These are phyloP conservation scores for Rhipidura dahli DNA, from an alignment of 2,113 vertebrate species.

Conservation along the genomic window DNA sequence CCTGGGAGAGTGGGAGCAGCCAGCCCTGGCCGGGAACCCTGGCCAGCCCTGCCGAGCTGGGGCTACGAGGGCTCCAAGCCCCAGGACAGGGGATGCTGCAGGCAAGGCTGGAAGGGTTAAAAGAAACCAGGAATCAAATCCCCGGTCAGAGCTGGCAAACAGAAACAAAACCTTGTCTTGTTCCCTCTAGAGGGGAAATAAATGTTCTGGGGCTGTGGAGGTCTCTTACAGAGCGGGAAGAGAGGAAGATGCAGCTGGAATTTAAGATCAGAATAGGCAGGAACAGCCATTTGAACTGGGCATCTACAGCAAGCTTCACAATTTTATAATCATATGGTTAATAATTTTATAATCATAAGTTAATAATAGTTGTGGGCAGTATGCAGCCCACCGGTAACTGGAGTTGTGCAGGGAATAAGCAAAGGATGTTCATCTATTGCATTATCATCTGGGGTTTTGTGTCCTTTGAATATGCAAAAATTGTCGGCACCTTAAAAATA, in stretches of 20 bases:
- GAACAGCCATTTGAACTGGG: background rate
- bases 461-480: background rate
- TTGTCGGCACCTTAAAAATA: background rate
- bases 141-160: background rate
- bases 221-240: background rate
- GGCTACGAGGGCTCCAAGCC: background rate
- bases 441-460: background rate
- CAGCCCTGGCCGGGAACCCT: background rate
- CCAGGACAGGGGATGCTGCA: background rate
- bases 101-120: background rate
- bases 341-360: background rate
- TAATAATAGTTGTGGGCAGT: background rate
- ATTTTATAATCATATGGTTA: background rate
- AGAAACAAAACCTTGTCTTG: background rate
- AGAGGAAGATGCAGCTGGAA: background rate
- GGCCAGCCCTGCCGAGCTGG: background rate
- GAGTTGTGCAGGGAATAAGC: background rate
- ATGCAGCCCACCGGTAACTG: background rate
- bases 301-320: background rate
- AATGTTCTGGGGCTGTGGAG: background rate
- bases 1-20: background rate
- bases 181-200: background rate
- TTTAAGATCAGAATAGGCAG: background rate
- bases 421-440: background rate
- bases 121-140: background rate